Percentiles rank a stretch among this genome's conserved stretches.
phyloP scores from a whole-genome alignment of 1,140 invertebrate species.

The Bombus balteatus region DNA sequence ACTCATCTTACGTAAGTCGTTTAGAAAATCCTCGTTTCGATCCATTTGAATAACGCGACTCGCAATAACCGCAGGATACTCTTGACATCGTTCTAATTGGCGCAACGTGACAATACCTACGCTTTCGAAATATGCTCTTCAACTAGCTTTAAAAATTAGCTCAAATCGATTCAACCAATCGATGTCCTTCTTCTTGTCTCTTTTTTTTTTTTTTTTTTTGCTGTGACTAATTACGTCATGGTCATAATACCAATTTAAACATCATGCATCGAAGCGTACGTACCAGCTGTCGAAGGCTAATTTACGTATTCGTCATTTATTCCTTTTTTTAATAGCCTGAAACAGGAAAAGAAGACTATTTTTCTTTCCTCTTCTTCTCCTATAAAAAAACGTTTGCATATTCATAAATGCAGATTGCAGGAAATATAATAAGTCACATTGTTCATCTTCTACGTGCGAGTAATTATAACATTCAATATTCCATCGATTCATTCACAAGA shows the following conservation, averaged over 20 bases:
- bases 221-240: background rate
- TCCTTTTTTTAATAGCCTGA: background rate
- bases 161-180: background rate
- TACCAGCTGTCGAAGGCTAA: background rate
- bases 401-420: background rate
- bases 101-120: background rate
- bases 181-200: background rate
- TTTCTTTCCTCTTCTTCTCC: too few relatives aligned
- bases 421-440: background rate
- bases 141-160: background rate
- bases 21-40: conserved; percentile 5
- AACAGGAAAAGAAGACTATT: background rate
- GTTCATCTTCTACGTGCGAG: background rate
- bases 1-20: background rate
- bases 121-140: too few relatives aligned
- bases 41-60: conserved; percentile 26
- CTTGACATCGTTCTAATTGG: background rate
- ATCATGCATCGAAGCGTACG: background rate
- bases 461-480: background rate
- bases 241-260: background rate
- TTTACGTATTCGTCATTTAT: background rate
- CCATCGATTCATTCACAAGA: background rate
- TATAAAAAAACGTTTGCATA: background rate
- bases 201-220: background rate
- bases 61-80: conserved; percentile 8